Conservation (phyloP, 2,113 vertebrate genomes). For the Misgurnus mizolepis region DNA sequence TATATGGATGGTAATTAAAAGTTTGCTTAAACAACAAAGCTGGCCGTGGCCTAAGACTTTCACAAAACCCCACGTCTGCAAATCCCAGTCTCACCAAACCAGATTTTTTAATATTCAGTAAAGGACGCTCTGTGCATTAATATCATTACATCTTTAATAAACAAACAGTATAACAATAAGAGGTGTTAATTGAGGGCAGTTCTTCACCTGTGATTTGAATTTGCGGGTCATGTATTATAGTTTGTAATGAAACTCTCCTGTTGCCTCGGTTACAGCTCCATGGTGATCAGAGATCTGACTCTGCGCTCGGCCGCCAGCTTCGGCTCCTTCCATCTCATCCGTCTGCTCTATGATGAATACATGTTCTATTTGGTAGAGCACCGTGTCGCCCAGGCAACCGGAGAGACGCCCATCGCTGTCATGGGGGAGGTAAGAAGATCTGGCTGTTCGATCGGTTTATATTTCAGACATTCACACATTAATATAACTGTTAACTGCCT, state of each 20-base stretch:
- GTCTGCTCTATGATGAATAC: constrained; percentile 96
- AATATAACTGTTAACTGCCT: background rate
- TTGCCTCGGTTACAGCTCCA: constrained; percentile 79
- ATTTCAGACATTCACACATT: background rate
- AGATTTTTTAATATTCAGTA: too few relatives aligned
- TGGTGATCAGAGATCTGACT: constrained; percentile 98
- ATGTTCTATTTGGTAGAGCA: constrained; percentile 99
- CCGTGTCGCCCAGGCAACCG: constrained; percentile 90
- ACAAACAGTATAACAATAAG: background rate
- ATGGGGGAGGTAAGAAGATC: constrained; percentile 91
- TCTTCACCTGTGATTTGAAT: background rate
- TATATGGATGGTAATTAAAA: too few relatives aligned
- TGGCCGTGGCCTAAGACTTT: too few relatives aligned
- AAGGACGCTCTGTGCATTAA: too few relatives aligned
- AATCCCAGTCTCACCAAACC: too few relatives aligned
- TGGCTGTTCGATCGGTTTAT: background rate
- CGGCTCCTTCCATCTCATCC: constrained; percentile 96
- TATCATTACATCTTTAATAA: background rate
- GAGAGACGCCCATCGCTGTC: constrained; percentile 94
- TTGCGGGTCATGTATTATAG: background rate
- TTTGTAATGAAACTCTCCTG: constrained; percentile 16
- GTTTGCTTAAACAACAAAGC: too few relatives aligned
- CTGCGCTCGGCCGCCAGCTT: constrained; percentile 95
- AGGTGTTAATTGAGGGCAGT: background rate
- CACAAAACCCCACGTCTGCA: too few relatives aligned